Conservation (phyloP, 2,797 vertebrate species). For the Lemur catta region DNA sequence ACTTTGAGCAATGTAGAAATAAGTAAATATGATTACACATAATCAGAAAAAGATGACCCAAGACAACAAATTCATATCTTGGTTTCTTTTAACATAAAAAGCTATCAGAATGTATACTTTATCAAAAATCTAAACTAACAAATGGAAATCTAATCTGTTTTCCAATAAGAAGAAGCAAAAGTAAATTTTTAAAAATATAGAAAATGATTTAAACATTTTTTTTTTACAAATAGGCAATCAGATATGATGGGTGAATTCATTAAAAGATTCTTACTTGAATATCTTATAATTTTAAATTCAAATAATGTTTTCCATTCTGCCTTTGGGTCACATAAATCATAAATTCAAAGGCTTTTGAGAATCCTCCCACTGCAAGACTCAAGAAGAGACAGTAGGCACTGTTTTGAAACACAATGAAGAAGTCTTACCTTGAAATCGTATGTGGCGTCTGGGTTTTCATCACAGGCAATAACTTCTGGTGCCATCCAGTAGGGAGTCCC, state of each 20-base stretch:
- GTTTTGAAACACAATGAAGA: neutral
- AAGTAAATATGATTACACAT: neutral
- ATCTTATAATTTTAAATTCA: slow-evolving; percentile 23
- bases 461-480: slow-evolving; percentile 97
- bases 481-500: slow-evolving; percentile 99
- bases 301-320: neutral
- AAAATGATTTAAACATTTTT: neutral
- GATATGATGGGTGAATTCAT: neutral
- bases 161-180: neutral
- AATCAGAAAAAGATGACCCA: slow-evolving; percentile 5
- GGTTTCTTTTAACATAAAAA: neutral
- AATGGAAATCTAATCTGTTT: slow-evolving; percentile 34
- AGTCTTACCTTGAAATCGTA: slow-evolving; percentile 96
- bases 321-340: neutral
- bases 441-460: slow-evolving; percentile 97
- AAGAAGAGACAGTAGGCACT: neutral
- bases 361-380: neutral
- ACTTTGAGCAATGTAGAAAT: neutral
- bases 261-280: slow-evolving; percentile 9
- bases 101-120: neutral
- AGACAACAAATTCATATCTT: neutral
- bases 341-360: neutral
- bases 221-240: slow-evolving; percentile 2
- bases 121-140: slow-evolving; percentile 28
- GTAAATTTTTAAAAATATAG: neutral